Percentiles rank a stretch among this genome's conserved stretches.
Conservation (phyloP, 2,797 vertebrate species). For the Furcifer pardalis region DNA sequence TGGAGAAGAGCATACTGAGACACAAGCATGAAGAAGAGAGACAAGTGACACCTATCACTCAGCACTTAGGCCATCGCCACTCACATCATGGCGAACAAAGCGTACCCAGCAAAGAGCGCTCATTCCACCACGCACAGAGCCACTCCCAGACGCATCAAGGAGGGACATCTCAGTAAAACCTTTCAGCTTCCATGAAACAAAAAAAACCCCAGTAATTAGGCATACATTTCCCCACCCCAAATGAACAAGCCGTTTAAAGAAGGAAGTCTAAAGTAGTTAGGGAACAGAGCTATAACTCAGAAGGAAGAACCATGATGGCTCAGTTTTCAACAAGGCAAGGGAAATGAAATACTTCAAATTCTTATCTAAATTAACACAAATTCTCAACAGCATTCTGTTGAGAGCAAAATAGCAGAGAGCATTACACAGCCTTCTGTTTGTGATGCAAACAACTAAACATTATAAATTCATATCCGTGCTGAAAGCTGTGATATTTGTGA, state of each 20-base stretch:
- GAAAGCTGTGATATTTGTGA: neutral
- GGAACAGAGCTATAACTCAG: rapidly evolving
- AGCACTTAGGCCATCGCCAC: slow-evolving; percentile 27
- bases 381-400: neutral
- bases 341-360: neutral
- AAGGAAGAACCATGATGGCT: neutral
- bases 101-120: neutral
- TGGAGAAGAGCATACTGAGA: neutral
- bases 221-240: neutral
- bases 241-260: neutral
- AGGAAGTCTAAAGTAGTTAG: neutral
- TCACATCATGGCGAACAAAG: neutral
- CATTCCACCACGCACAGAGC: neutral
- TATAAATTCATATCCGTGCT: neutral
- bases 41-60: neutral
- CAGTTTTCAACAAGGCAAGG: neutral
- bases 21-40: slow-evolving; percentile 3
- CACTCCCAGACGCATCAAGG: slow-evolving; percentile 3
- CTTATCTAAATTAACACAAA: neutral
- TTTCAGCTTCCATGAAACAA: neutral
- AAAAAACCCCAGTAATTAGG: neutral
- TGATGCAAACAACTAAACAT: neutral
- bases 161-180: slow-evolving; percentile 2
- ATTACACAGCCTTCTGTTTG: neutral
- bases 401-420: neutral